Percentiles rank a stretch among this genome's conserved stretches.
phyloP scores from a whole-genome alignment of 2,113 vertebrate species.

The Speoplatyrhinus poulsoni region DNA sequence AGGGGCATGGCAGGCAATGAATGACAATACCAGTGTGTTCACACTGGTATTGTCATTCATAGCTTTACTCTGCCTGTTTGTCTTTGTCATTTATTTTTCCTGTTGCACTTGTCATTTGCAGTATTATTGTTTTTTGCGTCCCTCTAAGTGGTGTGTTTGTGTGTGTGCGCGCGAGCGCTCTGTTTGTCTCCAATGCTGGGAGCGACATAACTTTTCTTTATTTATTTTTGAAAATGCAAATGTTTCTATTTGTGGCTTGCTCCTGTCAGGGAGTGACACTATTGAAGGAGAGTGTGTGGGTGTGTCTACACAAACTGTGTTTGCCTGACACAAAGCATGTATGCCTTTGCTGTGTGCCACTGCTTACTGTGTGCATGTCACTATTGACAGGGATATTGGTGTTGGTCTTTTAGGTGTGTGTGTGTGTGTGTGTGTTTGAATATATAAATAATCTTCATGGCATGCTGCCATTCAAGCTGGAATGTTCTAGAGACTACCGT shows the following conservation, averaged over 20 bases:
- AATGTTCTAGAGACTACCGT: constrained; percentile 8
- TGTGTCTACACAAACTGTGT: constrained; percentile 21
- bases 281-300: constrained; percentile 31
- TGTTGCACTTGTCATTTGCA: constrained; percentile 48
- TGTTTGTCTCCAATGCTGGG: constrained; percentile 17
- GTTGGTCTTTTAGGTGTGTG: constrained; percentile 22
- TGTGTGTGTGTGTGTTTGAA: background rate
- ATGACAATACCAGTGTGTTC: constrained; percentile 20
- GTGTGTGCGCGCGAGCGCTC: background rate
- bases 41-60: constrained; percentile 55
- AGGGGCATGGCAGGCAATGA: background rate
- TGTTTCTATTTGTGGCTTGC: constrained; percentile 64
- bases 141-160: constrained; percentile 7
- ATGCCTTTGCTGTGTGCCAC: constrained; percentile 27
- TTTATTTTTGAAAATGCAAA: constrained; percentile 64
- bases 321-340: constrained; percentile 29
- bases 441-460: background rate
- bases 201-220: constrained; percentile 39
- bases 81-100: constrained; percentile 42
- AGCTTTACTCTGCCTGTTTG: constrained; percentile 36
- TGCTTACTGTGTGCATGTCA: constrained; percentile 23
- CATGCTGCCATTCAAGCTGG: background rate
- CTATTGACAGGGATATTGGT: constrained; percentile 19
- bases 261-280: constrained; percentile 54
- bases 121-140: constrained; percentile 25